phyloP scores from a whole-genome alignment of 2,797 vertebrate genomes.

The Manis pentadactyla region DNA sequence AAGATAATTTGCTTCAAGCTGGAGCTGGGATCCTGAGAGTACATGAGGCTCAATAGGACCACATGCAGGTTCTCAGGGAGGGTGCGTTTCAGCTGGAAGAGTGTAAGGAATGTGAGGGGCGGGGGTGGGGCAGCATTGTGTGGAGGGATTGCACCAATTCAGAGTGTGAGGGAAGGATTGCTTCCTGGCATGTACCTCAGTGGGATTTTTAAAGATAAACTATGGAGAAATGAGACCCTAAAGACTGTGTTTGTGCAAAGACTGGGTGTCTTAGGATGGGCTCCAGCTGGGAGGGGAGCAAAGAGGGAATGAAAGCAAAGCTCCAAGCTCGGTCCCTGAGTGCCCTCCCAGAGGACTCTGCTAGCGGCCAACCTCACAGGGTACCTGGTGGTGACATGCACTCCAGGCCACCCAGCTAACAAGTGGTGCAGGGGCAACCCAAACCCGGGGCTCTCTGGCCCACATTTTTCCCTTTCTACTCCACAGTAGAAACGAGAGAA shows the following conservation, averaged over 20 bases:
- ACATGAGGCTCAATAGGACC: neutral
- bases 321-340: too few relatives aligned
- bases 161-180: neutral
- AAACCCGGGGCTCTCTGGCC: neutral
- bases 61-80: too few relatives aligned
- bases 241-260: neutral
- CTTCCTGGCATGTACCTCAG: too few relatives aligned
- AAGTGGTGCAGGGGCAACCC: neutral
- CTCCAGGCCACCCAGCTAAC: too few relatives aligned
- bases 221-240: neutral
- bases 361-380: too few relatives aligned
- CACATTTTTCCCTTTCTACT: neutral
- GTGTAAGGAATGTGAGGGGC: neutral
- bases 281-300: neutral
- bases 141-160: neutral
- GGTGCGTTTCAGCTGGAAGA: neutral
- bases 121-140: rapidly evolving
- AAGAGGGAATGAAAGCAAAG: neutral
- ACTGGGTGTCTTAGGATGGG: neutral
- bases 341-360: too few relatives aligned
- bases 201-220: neutral
- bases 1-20: neutral
- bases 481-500: neutral
- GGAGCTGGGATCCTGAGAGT: neutral
- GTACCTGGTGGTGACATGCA: too few relatives aligned